Evolutionary conservation across 2,797 vertebrate genomes (phyloP).

Genomic region (Centroberyx gerrardi): DNA sequence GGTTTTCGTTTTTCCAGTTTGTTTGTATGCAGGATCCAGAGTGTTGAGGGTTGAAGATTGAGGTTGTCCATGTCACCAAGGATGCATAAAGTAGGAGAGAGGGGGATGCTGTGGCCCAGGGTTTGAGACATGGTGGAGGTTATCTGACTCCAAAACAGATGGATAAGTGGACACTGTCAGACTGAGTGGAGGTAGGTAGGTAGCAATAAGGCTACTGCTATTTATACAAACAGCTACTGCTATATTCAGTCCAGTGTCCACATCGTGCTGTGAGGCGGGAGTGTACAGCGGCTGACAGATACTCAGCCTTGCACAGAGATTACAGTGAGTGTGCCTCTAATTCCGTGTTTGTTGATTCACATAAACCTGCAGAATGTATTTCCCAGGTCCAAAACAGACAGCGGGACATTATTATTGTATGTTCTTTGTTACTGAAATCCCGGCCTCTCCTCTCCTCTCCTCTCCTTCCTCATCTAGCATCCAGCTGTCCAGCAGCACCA

Average conservation of each 20-base stretch:
- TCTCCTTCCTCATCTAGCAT: constrained; percentile 1
- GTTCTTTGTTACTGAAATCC: constrained; percentile 23
- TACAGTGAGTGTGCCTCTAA: constrained; percentile 17
- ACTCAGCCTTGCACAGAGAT: constrained; percentile 33
- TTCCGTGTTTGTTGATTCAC: constrained; percentile 60
- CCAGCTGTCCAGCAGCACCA: constrained; percentile 39
- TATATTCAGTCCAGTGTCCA: constrained; percentile 41
- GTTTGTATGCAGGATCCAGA: no score
- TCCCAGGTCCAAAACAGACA: constrained; percentile 43
- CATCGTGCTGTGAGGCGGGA: constrained; percentile 5
- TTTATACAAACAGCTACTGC: constrained; percentile 17
- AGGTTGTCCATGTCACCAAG: no score
- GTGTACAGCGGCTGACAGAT: constrained; percentile 38
- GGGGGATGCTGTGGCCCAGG: no score
- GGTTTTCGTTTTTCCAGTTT: no score
- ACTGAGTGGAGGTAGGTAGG: no score
- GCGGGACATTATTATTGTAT: constrained; percentile 59
- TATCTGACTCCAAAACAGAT: no score
- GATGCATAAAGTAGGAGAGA: no score
- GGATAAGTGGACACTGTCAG: no score
- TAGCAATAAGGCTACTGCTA: not conserved
- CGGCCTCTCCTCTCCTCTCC: not conserved
- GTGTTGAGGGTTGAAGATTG: no score
- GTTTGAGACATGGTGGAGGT: no score
- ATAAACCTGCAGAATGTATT: constrained; percentile 44